A percentile compares a stretch with the other conserved stretches of the same genome.
Evolutionary conservation across 1,140 invertebrate species (phyloP).

Genomic region (Diabrotica virgifera): DNA sequence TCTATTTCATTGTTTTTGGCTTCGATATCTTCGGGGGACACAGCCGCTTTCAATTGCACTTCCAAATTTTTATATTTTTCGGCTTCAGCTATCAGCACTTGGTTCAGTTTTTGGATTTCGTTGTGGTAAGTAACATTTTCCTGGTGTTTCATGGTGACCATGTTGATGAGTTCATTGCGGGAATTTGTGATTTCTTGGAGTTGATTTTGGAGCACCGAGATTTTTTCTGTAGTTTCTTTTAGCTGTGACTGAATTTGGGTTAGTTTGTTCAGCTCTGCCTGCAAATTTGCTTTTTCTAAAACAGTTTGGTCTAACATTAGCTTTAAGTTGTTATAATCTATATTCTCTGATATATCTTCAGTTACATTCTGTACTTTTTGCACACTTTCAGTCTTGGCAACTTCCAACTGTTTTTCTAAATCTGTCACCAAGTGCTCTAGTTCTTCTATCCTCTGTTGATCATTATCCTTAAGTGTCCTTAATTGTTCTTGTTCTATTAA

Average conservation of each 20-base stretch:
- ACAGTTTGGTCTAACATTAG: conserved; percentile 42
- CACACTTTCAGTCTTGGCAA: background rate
- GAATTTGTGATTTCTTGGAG: conserved; percentile 55
- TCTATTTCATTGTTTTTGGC: conserved; percentile 53
- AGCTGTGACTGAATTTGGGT: conserved; percentile 5
- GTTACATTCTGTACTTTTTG: background rate
- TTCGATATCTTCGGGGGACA: conserved; percentile 15
- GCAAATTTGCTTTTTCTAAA: conserved; percentile 43
- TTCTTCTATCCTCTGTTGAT: conserved; percentile 12
- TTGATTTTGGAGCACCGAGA: conserved; percentile 44
- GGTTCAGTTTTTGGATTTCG: conserved; percentile 76
- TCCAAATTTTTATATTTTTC: conserved; percentile 39
- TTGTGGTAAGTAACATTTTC: conserved; percentile 78
- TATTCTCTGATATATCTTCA: background rate
- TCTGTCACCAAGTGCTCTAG: conserved; percentile 22
- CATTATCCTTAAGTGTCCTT: conserved; percentile 8
- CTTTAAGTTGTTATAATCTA: conserved; percentile 35
- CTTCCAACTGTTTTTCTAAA: conserved; percentile 23
- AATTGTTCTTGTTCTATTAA: conserved; percentile 23
- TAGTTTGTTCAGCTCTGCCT: conserved; percentile 47
- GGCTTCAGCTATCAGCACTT: conserved; percentile 48
- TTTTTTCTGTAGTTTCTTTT: conserved; percentile 27
- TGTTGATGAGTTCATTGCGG: conserved; percentile 70
- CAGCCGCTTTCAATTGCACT: conserved; percentile 13
- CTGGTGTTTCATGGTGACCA: conserved; percentile 76